A percentile compares a stretch with the other conserved stretches of the same genome.
Conservation (phyloP, 2,888 invertebrate species). For the Synanthedon myopaeformis region DNA sequence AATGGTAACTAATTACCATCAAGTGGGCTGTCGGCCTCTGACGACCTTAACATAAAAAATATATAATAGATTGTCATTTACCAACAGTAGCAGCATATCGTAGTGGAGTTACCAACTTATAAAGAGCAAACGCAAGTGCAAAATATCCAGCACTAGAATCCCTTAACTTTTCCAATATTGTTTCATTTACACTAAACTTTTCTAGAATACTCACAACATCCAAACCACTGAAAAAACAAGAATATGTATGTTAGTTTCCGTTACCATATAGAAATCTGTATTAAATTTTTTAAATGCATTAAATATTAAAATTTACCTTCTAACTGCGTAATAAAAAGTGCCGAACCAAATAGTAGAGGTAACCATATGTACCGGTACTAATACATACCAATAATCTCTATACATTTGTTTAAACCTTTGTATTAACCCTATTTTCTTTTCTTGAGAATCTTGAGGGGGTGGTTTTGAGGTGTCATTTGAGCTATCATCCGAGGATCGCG, state of each 20-base stretch:
- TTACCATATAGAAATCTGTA: no score
- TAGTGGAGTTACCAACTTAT: slow-evolving; percentile 92
- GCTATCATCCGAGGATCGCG: slow-evolving; percentile 22
- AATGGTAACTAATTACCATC: no score
- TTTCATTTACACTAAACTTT: slow-evolving; percentile 81
- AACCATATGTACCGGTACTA: slow-evolving; percentile 91
- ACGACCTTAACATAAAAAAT: no score
- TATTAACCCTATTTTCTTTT: slow-evolving; percentile 74
- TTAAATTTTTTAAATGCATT: not conserved
- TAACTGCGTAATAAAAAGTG: slow-evolving; percentile 86
- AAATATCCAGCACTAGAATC: slow-evolving; percentile 88
- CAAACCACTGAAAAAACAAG: slow-evolving; percentile 81
- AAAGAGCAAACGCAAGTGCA: slow-evolving; percentile 91
- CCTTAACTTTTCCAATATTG: slow-evolving; percentile 78
- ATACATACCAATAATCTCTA: slow-evolving; percentile 96
- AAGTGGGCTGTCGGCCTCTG: no score
- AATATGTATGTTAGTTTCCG: not conserved
- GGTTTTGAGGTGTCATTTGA: slow-evolving; percentile 15
- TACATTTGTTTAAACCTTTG: slow-evolving; percentile 91
- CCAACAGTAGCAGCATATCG: slow-evolving; percentile 94
- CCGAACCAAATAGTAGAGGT: slow-evolving; percentile 93
- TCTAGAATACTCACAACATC: slow-evolving; percentile 87
- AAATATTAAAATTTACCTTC: slow-evolving; percentile 72
- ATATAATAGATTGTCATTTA: slow-evolving; percentile 31
- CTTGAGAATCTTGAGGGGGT: slow-evolving; percentile 14